Evolutionary conservation across 2,888 invertebrate species (phyloP), one percentile per base, ranked within the genome.

Genomic region (Strigamia crassipes): DNA sequence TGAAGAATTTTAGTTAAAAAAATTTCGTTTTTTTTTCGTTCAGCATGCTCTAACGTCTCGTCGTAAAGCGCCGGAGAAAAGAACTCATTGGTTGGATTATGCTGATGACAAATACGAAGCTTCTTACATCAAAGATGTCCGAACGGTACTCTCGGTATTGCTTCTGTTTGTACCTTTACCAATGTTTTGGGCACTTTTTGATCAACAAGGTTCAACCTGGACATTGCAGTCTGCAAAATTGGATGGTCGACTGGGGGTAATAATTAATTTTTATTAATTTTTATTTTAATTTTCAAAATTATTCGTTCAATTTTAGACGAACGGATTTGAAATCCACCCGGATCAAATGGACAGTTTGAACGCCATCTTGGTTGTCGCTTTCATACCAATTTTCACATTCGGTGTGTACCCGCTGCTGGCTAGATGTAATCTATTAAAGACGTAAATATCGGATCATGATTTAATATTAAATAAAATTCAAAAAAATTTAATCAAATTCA

Each of bases 111-210:
- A 87, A 84, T 89, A 86, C 86, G 86, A 87, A 82, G 87, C 84
- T 82, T 83, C 83, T 10, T 87, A 88, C 84, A 86, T 89, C 9
- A 85, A 86, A n/a, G 89, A 89, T 83, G 87, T 89, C 13, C 86
- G 87, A 79, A 83, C 85, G 8, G 85, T 89, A 31, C 83, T 88
- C 79, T 85, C 85, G 31, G 86, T 89, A 1, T 83, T 89, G 34
- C 83, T 86, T 21, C 85, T 89, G 82, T 89, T 87, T 84, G 82
- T 90, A 13, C 90, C 90, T 0, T 84, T 89, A 27, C 89, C 89
- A 15, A 84, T 90, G 77, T 90, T 90, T 86, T 90, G 90, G 90
- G 89, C 90, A 6, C 87, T 90, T 31, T 90, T 88, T 86, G 90
- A 90, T 85, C 90, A 90, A 84, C 89, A 86, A 86, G 89, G 88